A percentile compares a stretch with the other conserved stretches of the same genome.
These are phyloP conservation scores for Pycnomerus fuliginosus DNA, from an alignment of 2,888 invertebrate genomes.

Conservation along the genomic window DNA sequence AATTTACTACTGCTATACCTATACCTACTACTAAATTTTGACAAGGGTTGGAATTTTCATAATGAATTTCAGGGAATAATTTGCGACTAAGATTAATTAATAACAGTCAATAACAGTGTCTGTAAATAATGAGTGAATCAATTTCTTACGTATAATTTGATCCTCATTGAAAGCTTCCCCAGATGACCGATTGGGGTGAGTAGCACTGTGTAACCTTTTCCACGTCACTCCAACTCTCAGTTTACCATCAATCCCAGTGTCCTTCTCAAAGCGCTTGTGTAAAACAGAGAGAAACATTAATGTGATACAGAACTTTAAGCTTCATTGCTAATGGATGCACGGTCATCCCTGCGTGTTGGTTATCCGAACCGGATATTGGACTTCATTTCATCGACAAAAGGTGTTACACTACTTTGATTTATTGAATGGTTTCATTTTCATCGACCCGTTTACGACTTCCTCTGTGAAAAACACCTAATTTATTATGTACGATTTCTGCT, in stretches of 20 bases:
- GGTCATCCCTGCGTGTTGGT: constrained; percentile 32
- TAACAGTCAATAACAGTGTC: too few relatives aligned
- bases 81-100: constrained; percentile 17
- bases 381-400: constrained; percentile 37
- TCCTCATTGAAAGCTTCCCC: constrained; percentile 22
- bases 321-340: constrained; percentile 33
- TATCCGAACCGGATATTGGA: constrained; percentile 34
- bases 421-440: constrained; percentile 35
- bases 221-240: constrained; percentile 23
- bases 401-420: constrained; percentile 39
- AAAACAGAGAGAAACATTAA: constrained; percentile 21
- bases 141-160: constrained; percentile 24
- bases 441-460: constrained; percentile 27
- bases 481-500: constrained; percentile 14
- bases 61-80: constrained; percentile 19
- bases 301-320: constrained; percentile 27
- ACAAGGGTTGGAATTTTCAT: constrained; percentile 21
- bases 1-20: too few relatives aligned
- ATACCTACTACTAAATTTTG: too few relatives aligned
- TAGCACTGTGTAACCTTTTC: constrained; percentile 21
- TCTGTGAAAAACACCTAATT: constrained; percentile 18
- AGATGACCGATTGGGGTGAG: constrained; percentile 18
- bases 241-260: constrained; percentile 21
- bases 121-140: constrained; percentile 23
- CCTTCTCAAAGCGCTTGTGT: constrained; percentile 20